Base-by-base conservation (phyloP, 2,797 vertebrate species). In the Sebastolobus altivelis region DNA sequence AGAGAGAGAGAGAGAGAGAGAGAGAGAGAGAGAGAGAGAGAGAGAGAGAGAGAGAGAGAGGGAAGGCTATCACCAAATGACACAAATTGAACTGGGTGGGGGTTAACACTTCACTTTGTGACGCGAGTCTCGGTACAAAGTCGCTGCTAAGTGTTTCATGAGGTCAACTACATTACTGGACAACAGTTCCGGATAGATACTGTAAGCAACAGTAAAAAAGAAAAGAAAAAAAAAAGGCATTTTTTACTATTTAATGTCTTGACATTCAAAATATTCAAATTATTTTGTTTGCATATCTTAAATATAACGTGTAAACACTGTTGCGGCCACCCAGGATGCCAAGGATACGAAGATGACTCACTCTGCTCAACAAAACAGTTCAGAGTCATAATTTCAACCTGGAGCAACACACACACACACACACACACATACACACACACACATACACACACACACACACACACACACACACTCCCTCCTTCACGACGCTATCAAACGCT, bases 21-120 rank as follows among this genome's bases (percentile, higher is more conserved):
- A 70, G 60, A 55, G 63, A 29, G 43, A 73, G 71, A 52, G 60
- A 54, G 38, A 59, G 60, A 72, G 59, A 33, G 69, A 68, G 29
- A 58, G 52, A 72, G 43, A 62, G 62, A 70, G 60, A 55, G 63
- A 55, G 63, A 66, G 81, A 75, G 71, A 58, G 76, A 49, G 75
- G 55, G 68, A 68, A 68, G 55, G 77, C 72, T 79, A 83, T 87
- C 84, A 84, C 72, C 55, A 77, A 86, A 91, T 87, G 84, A 90
- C 82, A 88, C 78, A 73, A 75, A 72, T 12, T 75, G 63, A 79
- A 85, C 62, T 13, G 67, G 66, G 38, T 77, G 75, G 79, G 72
- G 65, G 80, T 86, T 71, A 75, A 89, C 69, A 37, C 70, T 75
- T 87, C 65, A 79, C 55, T 77, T 62, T 72, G 75, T 90, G 88